Conservation (phyloP, 2,113 vertebrate genomes). For the Brachyhypopomus gauderio region DNA sequence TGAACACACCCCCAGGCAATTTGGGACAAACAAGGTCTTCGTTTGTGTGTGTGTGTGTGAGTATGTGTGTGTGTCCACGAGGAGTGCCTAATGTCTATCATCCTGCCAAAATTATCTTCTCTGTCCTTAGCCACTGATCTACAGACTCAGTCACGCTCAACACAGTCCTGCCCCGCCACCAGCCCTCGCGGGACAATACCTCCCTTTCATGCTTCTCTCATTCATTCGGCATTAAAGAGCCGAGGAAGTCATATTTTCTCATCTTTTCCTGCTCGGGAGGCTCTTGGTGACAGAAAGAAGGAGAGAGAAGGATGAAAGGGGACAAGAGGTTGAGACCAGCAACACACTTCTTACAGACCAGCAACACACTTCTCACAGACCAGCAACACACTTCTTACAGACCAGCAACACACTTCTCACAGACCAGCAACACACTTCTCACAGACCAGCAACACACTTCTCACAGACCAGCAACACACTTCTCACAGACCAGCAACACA, state of each 20-base stretch:
- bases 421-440: too few relatives aligned
- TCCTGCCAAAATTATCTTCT: constrained; percentile 90
- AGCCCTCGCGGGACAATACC: constrained; percentile 86
- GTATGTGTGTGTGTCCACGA: constrained; percentile 31
- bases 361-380: constrained; percentile 11
- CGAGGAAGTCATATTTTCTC: constrained; percentile 86
- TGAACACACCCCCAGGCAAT: constrained; percentile 79
- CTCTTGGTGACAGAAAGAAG: constrained; percentile 56
- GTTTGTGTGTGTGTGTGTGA: constrained; percentile 77
- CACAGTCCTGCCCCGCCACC: constrained; percentile 78
- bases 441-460: too few relatives aligned
- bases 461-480: too few relatives aligned
- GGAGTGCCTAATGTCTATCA: constrained; percentile 85
- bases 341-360: constrained; percentile 2
- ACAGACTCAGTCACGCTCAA: constrained; percentile 72
- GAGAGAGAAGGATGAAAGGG: constrained; percentile 47
- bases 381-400: not conserved
- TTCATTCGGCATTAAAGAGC: constrained; percentile 85
- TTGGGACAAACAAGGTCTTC: constrained; percentile 87
- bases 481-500: too few relatives aligned
- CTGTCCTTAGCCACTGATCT: constrained; percentile 73
- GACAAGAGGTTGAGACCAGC: constrained; percentile 48
- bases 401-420: not conserved
- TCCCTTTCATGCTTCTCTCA: constrained; percentile 83
- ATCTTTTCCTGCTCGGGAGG: constrained; percentile 59